Evolutionary conservation across 2,797 vertebrate species (phyloP).

Genomic region (Chelidonichthys spinosus): DNA sequence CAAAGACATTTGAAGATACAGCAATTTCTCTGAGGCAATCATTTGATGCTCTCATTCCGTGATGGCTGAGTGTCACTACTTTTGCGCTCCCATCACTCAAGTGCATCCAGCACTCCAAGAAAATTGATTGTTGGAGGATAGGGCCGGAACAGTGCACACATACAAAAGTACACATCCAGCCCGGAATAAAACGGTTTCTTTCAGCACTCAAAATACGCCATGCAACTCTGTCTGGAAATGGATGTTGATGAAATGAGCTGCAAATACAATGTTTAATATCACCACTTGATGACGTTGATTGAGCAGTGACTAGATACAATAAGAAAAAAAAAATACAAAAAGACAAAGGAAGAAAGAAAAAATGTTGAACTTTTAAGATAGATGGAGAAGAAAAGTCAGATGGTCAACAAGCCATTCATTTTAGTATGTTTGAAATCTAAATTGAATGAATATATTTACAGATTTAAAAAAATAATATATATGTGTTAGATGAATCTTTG

Average conservation of each 20-base stretch:
- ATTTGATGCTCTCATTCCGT: constrained; percentile 77
- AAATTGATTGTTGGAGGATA: constrained; percentile 78
- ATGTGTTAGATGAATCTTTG: background rate
- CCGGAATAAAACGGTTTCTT: constrained; percentile 51
- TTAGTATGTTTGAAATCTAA: background rate
- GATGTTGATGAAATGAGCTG: constrained; percentile 22
- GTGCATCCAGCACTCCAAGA: constrained; percentile 72
- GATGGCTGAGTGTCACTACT: constrained; percentile 79
- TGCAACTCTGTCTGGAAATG: constrained; percentile 31
- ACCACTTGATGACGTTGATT: constrained; percentile 18
- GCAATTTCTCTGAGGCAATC: constrained; percentile 79
- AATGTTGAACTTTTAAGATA: background rate
- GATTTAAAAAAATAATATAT: no score
- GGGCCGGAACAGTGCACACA: constrained; percentile 63
- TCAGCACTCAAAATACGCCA: constrained; percentile 18
- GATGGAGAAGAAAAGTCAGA: background rate
- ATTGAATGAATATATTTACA: background rate
- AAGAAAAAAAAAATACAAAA: background rate
- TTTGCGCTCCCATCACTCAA: constrained; percentile 76
- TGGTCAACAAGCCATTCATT: background rate
- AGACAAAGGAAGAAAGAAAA: background rate
- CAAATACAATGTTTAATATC: constrained; percentile 9
- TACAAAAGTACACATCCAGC: constrained; percentile 60
- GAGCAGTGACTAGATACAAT: background rate
- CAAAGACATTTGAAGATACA: constrained; percentile 77